phyloP scores from a whole-genome alignment of 1,140 invertebrate species.

The Drosophila pachea region DNA sequence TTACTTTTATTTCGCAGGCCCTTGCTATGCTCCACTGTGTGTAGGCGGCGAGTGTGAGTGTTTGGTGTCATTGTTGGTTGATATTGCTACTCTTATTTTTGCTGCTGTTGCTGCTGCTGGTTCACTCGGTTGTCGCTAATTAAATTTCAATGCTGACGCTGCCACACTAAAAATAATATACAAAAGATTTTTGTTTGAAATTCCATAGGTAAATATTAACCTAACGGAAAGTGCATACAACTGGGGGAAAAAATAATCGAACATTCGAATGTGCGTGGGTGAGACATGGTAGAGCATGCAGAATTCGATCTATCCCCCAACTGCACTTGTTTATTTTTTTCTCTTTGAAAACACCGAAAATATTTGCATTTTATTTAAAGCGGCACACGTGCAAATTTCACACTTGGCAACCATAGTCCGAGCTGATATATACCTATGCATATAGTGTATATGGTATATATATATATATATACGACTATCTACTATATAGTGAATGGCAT shows the following conservation, averaged over 20 bases:
- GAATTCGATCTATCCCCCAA: neutral
- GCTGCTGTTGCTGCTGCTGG: slow-evolving; percentile 33
- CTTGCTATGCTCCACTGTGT: slow-evolving; percentile 8
- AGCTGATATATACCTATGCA: neutral
- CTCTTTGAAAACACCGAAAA: neutral
- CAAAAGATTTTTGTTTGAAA: slow-evolving; percentile 48
- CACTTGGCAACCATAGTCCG: slow-evolving; percentile 6
- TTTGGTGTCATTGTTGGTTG: slow-evolving; percentile 29
- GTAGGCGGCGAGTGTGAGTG: slow-evolving; percentile 16
- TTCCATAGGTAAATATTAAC: slow-evolving; percentile 34
- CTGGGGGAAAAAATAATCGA: slow-evolving; percentile 7
- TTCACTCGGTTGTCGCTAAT: slow-evolving; percentile 68
- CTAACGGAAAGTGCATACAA: slow-evolving; percentile 24
- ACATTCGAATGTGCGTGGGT: neutral
- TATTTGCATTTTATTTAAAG: slow-evolving; percentile 6
- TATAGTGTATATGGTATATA: neutral
- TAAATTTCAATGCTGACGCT: slow-evolving; percentile 73
- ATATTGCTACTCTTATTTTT: slow-evolving; percentile 19
- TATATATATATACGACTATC: no score
- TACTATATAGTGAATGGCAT: neutral
- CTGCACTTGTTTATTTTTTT: neutral
- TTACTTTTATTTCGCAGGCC: slow-evolving; percentile 42
- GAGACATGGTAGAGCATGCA: neutral
- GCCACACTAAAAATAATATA: slow-evolving; percentile 69
- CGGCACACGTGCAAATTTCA: slow-evolving; percentile 10